Conservation (phyloP, 2,888 invertebrate genomes). For the Aleiodes alternator region DNA sequence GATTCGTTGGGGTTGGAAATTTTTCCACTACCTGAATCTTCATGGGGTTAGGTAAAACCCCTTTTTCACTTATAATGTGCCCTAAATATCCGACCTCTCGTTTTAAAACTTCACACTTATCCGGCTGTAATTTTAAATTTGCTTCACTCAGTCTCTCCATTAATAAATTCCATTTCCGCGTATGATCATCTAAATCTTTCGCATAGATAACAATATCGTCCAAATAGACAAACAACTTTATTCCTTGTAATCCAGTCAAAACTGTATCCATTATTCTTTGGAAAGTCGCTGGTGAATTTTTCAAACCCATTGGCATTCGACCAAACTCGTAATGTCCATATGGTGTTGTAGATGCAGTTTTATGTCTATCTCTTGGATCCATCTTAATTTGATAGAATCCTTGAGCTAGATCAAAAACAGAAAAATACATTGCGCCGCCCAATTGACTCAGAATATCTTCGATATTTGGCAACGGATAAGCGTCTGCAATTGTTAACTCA, state of each 20-base stretch:
- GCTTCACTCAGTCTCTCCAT: constrained; percentile 36
- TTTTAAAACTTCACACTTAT: too few species aligned
- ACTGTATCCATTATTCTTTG: constrained; percentile 47
- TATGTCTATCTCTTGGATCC: constrained; percentile 32
- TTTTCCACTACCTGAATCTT: constrained; percentile 46
- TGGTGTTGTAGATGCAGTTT: constrained; percentile 45
- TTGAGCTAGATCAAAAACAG: constrained; percentile 56
- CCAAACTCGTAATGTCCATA: constrained; percentile 46
- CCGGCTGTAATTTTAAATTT: too few species aligned
- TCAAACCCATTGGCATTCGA: constrained; percentile 47
- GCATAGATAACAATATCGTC: constrained; percentile 55
- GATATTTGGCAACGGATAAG: constrained; percentile 44
- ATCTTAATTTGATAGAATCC: constrained; percentile 60
- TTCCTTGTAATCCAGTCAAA: constrained; percentile 39
- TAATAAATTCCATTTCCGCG: constrained; percentile 40
- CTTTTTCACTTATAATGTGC: too few species aligned
- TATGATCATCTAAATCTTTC: constrained; percentile 48
- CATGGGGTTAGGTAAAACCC: constrained; percentile 28
- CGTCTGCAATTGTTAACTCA: constrained; percentile 42
- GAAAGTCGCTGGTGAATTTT: constrained; percentile 45
- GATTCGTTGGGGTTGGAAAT: constrained; percentile 42
- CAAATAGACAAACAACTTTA: constrained; percentile 48
- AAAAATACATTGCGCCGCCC: constrained; percentile 55
- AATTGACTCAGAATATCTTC: constrained; percentile 56
- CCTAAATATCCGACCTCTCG: too few species aligned